Base-by-base conservation (phyloP, 92 coral and sea anemone genomes). In the Anthopleura xanthogrammica region DNA sequence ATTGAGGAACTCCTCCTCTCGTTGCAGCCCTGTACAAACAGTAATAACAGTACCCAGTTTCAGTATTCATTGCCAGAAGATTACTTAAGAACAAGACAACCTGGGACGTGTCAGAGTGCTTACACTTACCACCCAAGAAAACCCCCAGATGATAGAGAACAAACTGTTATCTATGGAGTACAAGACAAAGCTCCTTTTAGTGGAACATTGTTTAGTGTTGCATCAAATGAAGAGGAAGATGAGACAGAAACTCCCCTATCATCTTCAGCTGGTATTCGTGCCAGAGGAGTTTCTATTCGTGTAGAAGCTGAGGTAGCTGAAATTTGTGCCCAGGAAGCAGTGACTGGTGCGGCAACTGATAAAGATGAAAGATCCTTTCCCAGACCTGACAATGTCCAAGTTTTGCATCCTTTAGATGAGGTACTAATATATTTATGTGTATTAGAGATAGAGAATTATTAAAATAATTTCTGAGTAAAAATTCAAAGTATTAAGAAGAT, bases 231-330 rank as follows among this genome's bases (percentile, higher is more conserved):
- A 8, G 41, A 36, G 74, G 43, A 36, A n/a, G 8, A 12, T 5
- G 17, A n/a, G 42, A 4, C 16, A 68, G 16, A 29, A 68, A 24
- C 74, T 42, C 2, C 42, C 36, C 74, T 1, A 29, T 12, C 3
- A 6, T 13, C 43, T 36, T n/a, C 19, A n/a, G 42, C 42, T 68
- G 74, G 74, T 22, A 23, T 68, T 29, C 41, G 13, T 68, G 10
- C 74, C 74, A 68, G 74, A 36, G 74, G 74, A 68, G 74, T 68
- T 23, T 68, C 74, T 23, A 36, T 36, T 68, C 42, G 16, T 68
- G 9, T n/a, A 24, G 16, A 68, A 68, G 11, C 4, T 68, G 74
- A 23, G 16, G 5, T 4, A 23, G 41, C 74, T 68, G 74, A 68
- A 68, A 36, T 68, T 23, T 36, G 42, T 68, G 17, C 4, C 16